phyloP scores from a whole-genome alignment of 2,113 vertebrate genomes.

The Xenopus laevis region DNA sequence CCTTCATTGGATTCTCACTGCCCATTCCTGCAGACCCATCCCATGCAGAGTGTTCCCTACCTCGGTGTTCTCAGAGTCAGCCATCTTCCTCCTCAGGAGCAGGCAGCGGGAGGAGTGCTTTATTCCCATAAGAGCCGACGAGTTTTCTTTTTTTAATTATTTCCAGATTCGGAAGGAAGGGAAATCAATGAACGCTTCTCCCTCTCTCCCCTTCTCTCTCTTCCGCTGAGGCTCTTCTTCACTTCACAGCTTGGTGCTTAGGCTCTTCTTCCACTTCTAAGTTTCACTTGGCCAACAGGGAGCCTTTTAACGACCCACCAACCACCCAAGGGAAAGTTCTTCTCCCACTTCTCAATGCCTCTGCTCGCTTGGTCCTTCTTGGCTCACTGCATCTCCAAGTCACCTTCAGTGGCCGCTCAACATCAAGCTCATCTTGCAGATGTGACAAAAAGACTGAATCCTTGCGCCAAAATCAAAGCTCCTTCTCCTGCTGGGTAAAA shows the following conservation, averaged over 20 bases:
- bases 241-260: slow-evolving; percentile 23
- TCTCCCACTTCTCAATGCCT: background rate
- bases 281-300: slow-evolving; percentile 46
- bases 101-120: slow-evolving; percentile 97
- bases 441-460: slow-evolving; percentile 6
- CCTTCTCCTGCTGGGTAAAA: background rate
- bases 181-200: slow-evolving; percentile 44
- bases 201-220: slow-evolving; percentile 11
- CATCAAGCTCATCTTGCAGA: background rate
- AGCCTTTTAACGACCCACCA: background rate
- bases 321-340: background rate
- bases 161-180: slow-evolving; percentile 34
- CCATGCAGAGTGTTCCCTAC: slow-evolving; percentile 63
- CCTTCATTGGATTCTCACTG: background rate
- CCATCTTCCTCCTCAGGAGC: slow-evolving; percentile 96
- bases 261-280: slow-evolving; percentile 38
- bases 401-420: background rate
- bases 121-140: slow-evolving; percentile 90
- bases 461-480: background rate
- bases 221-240: slow-evolving; percentile 14
- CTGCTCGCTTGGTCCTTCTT: background rate
- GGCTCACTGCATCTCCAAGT: background rate
- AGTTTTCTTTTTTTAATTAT: slow-evolving; percentile 59
- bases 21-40: background rate
- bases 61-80: slow-evolving; percentile 88